These are phyloP conservation scores for Cerceris ruficornis DNA, from an alignment of 2,888 invertebrate genomes.

Conservation along the genomic window DNA sequence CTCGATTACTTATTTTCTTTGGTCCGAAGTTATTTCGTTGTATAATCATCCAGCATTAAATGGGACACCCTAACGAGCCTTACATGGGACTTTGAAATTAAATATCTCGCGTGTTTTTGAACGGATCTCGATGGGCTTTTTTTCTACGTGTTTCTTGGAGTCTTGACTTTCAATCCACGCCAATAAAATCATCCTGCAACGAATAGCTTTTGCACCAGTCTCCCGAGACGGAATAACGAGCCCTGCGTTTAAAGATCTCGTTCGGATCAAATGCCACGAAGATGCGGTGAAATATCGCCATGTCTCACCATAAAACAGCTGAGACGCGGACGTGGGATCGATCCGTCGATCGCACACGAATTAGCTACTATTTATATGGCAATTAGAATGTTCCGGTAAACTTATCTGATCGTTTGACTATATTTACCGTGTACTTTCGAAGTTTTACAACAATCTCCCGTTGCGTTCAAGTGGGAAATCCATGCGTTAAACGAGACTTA, in stretches of 20 bases:
- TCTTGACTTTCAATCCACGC: too few species aligned
- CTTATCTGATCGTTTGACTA: constrained; percentile 22
- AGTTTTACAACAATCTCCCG: background rate
- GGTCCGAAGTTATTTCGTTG: too few species aligned
- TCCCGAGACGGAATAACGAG: too few species aligned
- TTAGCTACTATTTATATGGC: constrained; percentile 21
- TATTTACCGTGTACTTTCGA: constrained; percentile 13
- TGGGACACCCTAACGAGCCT: too few species aligned
- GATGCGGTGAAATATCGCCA: constrained; percentile 13
- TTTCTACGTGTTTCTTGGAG: too few species aligned
- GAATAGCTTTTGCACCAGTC: too few species aligned
- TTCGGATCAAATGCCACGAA: constrained; percentile 21
- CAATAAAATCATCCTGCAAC: too few species aligned
- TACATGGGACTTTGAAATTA: too few species aligned
- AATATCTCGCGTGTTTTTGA: too few species aligned
- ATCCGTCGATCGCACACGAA: constrained; percentile 34
- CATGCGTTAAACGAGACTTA: background rate
- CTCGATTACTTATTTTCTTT: too few species aligned
- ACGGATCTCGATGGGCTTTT: too few species aligned
- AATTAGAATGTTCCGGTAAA: constrained; percentile 16
- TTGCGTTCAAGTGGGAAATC: background rate
- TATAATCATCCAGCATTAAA: too few species aligned
- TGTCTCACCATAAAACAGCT: background rate
- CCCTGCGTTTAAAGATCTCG: constrained; percentile 3
- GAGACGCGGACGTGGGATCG: background rate